Percentiles rank a stretch among this genome's conserved stretches.
phyloP scores from a whole-genome alignment of 2,888 invertebrate species.

The Dromius quadrimaculatus region DNA sequence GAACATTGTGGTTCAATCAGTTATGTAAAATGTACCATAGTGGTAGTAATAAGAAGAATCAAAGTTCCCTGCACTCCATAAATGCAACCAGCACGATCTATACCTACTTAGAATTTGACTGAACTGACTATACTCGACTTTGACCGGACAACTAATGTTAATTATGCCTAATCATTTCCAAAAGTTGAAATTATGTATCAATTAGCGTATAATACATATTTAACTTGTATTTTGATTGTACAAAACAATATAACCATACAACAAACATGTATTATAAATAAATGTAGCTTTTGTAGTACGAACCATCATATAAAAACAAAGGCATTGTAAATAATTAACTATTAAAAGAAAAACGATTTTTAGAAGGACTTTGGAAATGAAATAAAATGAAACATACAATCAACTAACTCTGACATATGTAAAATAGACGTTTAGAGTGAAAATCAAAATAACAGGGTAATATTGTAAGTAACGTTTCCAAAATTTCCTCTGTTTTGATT shows the following conservation, averaged over 20 bases:
- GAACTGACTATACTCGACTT: constrained; percentile 2
- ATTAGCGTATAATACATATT: constrained; percentile 44
- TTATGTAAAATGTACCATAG: constrained; percentile 9
- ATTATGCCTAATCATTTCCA: constrained; percentile 42
- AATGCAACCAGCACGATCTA: constrained; percentile 10
- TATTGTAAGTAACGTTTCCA: constrained; percentile 49
- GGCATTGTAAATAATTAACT: constrained; percentile 50
- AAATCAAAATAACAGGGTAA: constrained; percentile 49
- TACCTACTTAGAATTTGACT: constrained; percentile 1
- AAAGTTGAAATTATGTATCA: constrained; percentile 45
- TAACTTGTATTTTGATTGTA: constrained; percentile 51
- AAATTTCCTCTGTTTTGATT: constrained; percentile 12
- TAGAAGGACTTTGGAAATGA: constrained; percentile 23
- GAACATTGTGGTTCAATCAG: constrained; percentile 14
- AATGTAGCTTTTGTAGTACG: constrained; percentile 51
- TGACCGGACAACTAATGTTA: constrained; percentile 22
- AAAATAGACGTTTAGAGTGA: constrained; percentile 46
- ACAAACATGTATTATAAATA: constrained; percentile 49
- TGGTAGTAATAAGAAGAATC: constrained; percentile 16
- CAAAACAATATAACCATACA: constrained; percentile 46
- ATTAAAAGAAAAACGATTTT: constrained; percentile 34
- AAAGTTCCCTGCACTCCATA: constrained; percentile 29
- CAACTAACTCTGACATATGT: constrained; percentile 47
- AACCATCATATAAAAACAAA: constrained; percentile 39
- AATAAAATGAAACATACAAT: constrained; percentile 52